Evolutionary conservation across 2,113 vertebrate species (phyloP).

Genomic region (Synchiropus splendidus): DNA sequence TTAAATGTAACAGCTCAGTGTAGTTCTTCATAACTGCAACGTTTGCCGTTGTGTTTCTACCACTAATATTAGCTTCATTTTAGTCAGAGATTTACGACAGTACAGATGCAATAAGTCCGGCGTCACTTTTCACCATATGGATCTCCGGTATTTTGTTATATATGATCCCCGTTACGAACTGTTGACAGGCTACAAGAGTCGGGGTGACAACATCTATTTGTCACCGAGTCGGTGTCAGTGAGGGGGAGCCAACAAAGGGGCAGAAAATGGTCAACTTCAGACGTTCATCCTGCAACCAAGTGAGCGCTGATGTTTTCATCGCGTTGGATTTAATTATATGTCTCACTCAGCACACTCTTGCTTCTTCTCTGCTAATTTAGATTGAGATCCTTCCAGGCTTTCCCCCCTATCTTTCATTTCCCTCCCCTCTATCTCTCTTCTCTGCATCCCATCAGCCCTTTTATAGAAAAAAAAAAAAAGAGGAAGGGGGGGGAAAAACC

Average conservation of each 20-base stretch:
- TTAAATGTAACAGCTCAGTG: no score
- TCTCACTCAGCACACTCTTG: conserved; percentile 62
- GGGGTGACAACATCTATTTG: conserved; percentile 61
- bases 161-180: conserved; percentile 55
- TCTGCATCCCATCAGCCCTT: conserved; percentile 68
- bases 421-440: conserved; percentile 58
- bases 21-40: no score
- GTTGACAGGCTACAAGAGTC: conserved; percentile 68
- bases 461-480: conserved; percentile 47
- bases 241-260: conserved; percentile 24
- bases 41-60: no score
- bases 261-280: no score
- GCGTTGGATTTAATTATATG: conserved; percentile 63
- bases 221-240: conserved; percentile 49
- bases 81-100: no score
- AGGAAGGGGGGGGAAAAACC: conserved; percentile 46
- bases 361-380: conserved; percentile 69
- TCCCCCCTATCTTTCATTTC: conserved; percentile 66
- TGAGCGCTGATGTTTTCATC: conserved; percentile 68
- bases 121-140: conserved; percentile 18
- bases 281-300: conserved; percentile 65
- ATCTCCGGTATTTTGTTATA: conserved; percentile 36
- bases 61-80: no score
- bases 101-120: neutral
- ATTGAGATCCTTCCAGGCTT: conserved; percentile 69